Evolutionary conservation across 2,888 invertebrate species (phyloP).

Genomic region (Lasioglossum leucozonium): DNA sequence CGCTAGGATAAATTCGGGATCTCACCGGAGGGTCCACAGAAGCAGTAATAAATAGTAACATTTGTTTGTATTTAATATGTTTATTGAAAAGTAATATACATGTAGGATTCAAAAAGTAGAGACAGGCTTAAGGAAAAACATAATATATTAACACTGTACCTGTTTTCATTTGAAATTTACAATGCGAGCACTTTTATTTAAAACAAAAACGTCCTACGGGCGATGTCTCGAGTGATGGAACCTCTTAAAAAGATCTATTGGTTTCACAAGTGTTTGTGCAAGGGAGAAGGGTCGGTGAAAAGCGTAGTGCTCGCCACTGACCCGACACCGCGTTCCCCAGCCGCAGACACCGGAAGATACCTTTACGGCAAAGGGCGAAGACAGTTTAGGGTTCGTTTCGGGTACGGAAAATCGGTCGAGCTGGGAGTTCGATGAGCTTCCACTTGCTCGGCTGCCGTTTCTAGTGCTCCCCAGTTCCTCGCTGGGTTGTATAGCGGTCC

Average conservation of each 20-base stretch:
- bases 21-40: too few relatives aligned
- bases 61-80: too few relatives aligned
- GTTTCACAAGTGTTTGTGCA: not conserved
- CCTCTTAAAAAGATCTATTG: not conserved
- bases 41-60: too few relatives aligned
- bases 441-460: not conserved
- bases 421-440: not conserved
- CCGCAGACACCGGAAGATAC: not conserved
- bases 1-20: too few relatives aligned
- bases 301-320: not conserved
- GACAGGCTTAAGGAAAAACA: too few relatives aligned
- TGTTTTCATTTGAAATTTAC: not conserved
- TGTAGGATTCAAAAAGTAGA: too few relatives aligned
- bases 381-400: constrained; percentile 1
- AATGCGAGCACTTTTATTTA: not conserved
- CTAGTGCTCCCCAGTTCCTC: not conserved
- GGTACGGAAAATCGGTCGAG: not conserved
- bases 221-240: not conserved
- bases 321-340: not conserved
- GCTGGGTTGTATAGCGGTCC: not conserved
- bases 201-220: too few relatives aligned
- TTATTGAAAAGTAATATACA: too few relatives aligned
- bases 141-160: too few relatives aligned
- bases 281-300: not conserved
- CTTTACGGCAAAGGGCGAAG: not conserved